These are phyloP conservation scores for Didymodactylos carnosus DNA, from an alignment of 2,888 invertebrate genomes.

Conservation along the genomic window DNA sequence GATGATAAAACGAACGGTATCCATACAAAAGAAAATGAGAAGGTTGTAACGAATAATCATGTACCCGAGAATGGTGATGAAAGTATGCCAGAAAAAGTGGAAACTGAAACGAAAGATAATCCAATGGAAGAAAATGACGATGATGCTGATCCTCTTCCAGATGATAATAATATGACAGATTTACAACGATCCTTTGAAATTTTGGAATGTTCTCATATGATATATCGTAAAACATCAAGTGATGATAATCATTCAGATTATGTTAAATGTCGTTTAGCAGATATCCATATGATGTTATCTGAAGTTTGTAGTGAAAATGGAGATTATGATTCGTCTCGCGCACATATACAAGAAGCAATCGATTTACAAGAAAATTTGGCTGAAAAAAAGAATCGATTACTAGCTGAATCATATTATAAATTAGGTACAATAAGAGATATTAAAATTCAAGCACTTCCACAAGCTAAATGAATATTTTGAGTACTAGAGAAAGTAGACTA, in stretches of 20 bases:
- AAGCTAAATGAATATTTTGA: too few relatives aligned
- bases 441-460: conserved; percentile 52
- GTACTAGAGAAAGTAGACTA: too few relatives aligned
- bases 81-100: background rate
- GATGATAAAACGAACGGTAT: background rate
- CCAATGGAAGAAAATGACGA: background rate
- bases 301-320: conserved; percentile 75
- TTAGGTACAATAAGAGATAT: conserved; percentile 64
- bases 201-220: conserved; percentile 64
- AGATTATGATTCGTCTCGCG: conserved; percentile 59
- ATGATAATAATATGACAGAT: conserved; percentile 33
- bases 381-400: conserved; percentile 27
- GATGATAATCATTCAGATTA: conserved; percentile 28
- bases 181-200: conserved; percentile 85
- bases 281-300: conserved; percentile 57
- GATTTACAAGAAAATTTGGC: conserved; percentile 32
- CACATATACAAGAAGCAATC: conserved; percentile 51
- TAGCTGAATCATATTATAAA: conserved; percentile 42
- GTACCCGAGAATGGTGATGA: conserved; percentile 2
- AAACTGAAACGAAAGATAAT: background rate
- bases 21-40: background rate
- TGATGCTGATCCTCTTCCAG: background rate
- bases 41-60: background rate
- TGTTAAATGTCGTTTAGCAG: conserved; percentile 42
- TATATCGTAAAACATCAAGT: conserved; percentile 37